Evolutionary conservation across 2,888 invertebrate genomes (phyloP), one percentile per base, ranked within the genome.

Genomic region (Drosophila fungiperda): DNA sequence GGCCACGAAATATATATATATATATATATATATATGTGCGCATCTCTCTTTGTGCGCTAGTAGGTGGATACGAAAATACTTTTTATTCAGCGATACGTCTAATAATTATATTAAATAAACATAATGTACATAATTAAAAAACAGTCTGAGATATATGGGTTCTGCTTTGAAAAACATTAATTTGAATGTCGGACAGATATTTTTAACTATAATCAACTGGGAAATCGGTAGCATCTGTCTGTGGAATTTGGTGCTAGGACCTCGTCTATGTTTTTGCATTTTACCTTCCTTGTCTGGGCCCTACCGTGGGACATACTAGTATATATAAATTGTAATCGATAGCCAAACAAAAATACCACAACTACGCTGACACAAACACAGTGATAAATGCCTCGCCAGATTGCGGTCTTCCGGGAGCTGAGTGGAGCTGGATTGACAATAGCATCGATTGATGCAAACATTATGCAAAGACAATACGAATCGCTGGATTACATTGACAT

Each of bases 331-430:
- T 60, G 85, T 69, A 83, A 83, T 71, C 60, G 81, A 83, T 84
- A 78, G 62, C 55, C 29, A 6, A 17, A 45, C 38, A 64, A 63
- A 64, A 68, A 63, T 62, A 68, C 79, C 73, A 68, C 79, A 79
- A 64, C 29, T 62, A 49, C 32, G 33, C 57, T 15, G 9, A 26
- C 11, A 35, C 8, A 23, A 38, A 26, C 45, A 38, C 36, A 20
- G 66, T 49, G 59, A 64, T 76, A 76, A 79, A 64, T 69, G 50
- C 57, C 61, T 61, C 53, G 42, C 45, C 71, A 54, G 48, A 42
- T 63, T 76, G 76, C 50, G 66, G 78, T 84, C 85, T 83, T 83
- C 83, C 83, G 85, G 83, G 83, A 82, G 62, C 52, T 58, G 64
- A 49, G 11, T 20, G 23, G 15, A 17, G 38, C 52, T 49, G 61